Evolutionary conservation across 1,140 invertebrate species (phyloP).

Genomic region (Trichogramma pretiosum): DNA sequence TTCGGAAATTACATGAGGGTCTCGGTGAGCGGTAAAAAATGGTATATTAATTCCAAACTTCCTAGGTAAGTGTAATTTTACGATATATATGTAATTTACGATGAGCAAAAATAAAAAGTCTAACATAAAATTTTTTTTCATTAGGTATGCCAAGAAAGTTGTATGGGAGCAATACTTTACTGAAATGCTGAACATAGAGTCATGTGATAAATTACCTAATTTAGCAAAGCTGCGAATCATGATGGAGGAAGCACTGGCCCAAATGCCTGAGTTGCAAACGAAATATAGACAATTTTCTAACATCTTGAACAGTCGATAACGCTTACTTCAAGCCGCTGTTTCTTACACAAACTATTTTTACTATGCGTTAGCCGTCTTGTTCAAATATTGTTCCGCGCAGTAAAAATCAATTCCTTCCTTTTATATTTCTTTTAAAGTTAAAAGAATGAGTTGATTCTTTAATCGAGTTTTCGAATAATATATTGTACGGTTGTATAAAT

Average conservation of each 20-base stretch:
- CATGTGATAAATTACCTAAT: slow-evolving; percentile 58
- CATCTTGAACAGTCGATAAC: slow-evolving; percentile 45
- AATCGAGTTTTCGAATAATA: no score
- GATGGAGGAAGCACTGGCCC: slow-evolving; percentile 50
- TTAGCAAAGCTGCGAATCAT: slow-evolving; percentile 52
- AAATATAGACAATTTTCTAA: slow-evolving; percentile 38
- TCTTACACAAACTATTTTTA: no score
- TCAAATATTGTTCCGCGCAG: no score
- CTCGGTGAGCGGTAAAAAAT: slow-evolving; percentile 55
- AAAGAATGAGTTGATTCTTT: no score
- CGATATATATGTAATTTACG: no score
- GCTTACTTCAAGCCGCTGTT: slow-evolving; percentile 23
- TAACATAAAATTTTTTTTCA: no score
- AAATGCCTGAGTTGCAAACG: slow-evolving; percentile 28
- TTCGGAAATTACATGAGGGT: slow-evolving; percentile 85
- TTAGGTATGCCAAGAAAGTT: slow-evolving; percentile 55
- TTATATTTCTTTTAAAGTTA: no score
- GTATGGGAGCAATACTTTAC: slow-evolving; percentile 60
- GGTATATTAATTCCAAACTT: slow-evolving; percentile 59
- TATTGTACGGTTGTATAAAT: no score
- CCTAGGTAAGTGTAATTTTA: slow-evolving; percentile 46
- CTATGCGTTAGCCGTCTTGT: background rate
- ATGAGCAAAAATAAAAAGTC: background rate
- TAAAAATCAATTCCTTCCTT: no score
- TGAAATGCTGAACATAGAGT: slow-evolving; percentile 59